These are phyloP conservation scores for Coremacera marginata DNA, from an alignment of 2,888 invertebrate species.

Conservation along the genomic window DNA sequence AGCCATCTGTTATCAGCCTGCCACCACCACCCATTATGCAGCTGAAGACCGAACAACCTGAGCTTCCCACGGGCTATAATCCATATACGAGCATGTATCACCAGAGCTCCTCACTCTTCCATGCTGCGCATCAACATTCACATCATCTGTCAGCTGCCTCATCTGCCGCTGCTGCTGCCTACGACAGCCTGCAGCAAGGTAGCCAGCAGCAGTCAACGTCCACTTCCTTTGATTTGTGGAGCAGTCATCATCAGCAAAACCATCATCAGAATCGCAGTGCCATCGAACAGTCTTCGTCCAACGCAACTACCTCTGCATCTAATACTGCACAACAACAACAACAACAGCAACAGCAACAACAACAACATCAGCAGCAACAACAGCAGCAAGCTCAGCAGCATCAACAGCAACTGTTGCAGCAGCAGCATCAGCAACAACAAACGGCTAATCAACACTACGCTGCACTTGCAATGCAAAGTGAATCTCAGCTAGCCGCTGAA, in stretches of 20 bases:
- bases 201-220: constrained; percentile 39
- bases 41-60: constrained; percentile 60
- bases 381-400: constrained; percentile 42
- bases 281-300: constrained; percentile 42
- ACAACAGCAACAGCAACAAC: constrained; percentile 43
- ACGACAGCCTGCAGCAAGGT: constrained; percentile 40
- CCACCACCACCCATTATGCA: constrained; percentile 47
- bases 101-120: constrained; percentile 56
- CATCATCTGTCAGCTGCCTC: constrained; percentile 4
- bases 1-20: constrained; percentile 14
- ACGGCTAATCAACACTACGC: constrained; percentile 54
- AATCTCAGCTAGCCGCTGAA: constrained; percentile 61
- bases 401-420: constrained; percentile 45
- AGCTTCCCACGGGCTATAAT: constrained; percentile 50
- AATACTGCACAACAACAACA: constrained; percentile 40
- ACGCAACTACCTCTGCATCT: constrained; percentile 31
- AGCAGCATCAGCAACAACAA: constrained; percentile 47
- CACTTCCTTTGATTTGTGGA: constrained; percentile 52
- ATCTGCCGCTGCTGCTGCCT: constrained; percentile 19
- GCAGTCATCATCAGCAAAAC: constrained; percentile 49
- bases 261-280: constrained; percentile 38
- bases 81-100: constrained; percentile 60
- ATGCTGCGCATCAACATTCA: constrained; percentile 38
- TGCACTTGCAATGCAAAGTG: constrained; percentile 62
- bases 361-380: constrained; percentile 45